Base-by-base conservation (phyloP, 2,797 vertebrate genomes). In the Naso thynnoides region DNA sequence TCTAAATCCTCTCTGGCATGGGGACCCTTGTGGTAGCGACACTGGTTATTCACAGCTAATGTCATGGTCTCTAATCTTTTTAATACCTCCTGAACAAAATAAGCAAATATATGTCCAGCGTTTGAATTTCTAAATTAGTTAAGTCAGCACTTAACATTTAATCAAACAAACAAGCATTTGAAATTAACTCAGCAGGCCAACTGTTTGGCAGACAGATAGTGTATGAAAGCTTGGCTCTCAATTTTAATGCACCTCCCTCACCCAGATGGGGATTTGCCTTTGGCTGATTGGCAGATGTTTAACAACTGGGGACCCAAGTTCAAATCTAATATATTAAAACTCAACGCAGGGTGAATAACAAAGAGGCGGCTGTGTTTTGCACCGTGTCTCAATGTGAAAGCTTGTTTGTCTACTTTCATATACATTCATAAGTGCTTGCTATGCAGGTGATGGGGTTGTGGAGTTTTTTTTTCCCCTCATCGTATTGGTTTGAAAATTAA, bases 1-100 rank as follows among this genome's bases (percentile, higher is more conserved):
- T 86, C 91, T 93, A 90, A 90, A 94, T 92, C 91, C 81, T 91
- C 85, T 90, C 92, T 94, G 88, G 88, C 88, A 88, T 81, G 82
- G 85, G 89, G 73, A 60, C 80, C 59, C 77, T 83, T 48, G 66
- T 79, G 71, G 78, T 65, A 75, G 78, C 61, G 53, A 64, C 70
- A 70, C 70, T 75, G 72, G 61, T 82, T 88, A 84, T 84, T 86
- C 84, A 84, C 73, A 74, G 76, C 79, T 87, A 80, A 88, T 85
- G 86, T 87, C 88, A 88, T 71, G 79, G 85, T 88, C 73, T 81
- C 76, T 89, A 86, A 88, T 88, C 87, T 82, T 85, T 88, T 91
- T 83, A 89, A 87, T 90, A 84, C 60, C 59, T 47, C 18, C 31
- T 57, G 55, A 66, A 83, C 85, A 85, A 78, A 48, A 58, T 58